A percentile compares a stretch with the other conserved stretches of the same genome.
Conservation (phyloP, 1,140 invertebrate genomes). For the Brachionus koreanus region DNA sequence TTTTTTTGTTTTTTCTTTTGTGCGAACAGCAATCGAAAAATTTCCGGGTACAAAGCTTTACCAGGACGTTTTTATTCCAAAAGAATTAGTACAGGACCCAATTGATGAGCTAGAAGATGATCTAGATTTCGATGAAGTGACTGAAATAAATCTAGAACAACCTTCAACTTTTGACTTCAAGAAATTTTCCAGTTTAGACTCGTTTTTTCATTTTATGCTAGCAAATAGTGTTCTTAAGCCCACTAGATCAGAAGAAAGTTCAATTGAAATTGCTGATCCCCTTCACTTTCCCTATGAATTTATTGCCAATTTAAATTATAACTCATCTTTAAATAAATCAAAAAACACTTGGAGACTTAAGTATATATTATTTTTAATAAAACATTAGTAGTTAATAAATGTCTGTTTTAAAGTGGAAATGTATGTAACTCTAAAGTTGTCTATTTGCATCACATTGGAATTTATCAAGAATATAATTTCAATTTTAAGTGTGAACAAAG, state of each 20-base stretch:
- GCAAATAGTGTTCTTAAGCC: not conserved
- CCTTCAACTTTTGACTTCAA: not conserved
- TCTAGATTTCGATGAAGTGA: not conserved
- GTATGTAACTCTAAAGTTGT: constrained; percentile 10
- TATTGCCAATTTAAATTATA: not conserved
- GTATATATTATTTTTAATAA: not conserved
- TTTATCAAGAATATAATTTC: not conserved
- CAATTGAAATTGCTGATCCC: not conserved
- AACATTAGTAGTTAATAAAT: not conserved
- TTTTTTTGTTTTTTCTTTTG: not conserved
- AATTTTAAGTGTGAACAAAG: constrained; percentile 3
- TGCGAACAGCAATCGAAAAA: not conserved
- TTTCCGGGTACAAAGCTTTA: not conserved
- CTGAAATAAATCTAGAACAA: not conserved
- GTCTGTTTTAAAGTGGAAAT: not conserved
- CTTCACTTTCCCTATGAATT: not conserved
- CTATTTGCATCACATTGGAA: not conserved
- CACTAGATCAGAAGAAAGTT: not conserved
- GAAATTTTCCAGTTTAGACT: not conserved
- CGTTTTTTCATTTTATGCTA: not conserved
- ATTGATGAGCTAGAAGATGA: not conserved
- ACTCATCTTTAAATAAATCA: not conserved
- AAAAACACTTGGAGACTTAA: not conserved
- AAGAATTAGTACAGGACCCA: not conserved
- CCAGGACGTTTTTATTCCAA: not conserved